A percentile compares a stretch with the other conserved stretches of the same genome.
phyloP scores from a whole-genome alignment of 1,140 invertebrate species.

The Heliconius congener region DNA sequence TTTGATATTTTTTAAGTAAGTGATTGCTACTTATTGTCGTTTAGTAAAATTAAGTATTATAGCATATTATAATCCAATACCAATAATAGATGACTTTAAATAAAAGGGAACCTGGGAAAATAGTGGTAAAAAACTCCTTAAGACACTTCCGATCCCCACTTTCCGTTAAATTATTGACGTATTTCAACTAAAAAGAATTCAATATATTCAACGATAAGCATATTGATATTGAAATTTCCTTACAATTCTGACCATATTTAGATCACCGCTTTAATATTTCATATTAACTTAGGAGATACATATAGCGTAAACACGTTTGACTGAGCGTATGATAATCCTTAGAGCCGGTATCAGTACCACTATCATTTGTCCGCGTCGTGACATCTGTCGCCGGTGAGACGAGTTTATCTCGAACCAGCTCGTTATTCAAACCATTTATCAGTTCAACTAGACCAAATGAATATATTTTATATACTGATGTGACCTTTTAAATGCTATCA shows the following conservation, averaged over 20 bases:
- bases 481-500: slow-evolving; percentile 5
- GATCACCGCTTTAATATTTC: slow-evolving; percentile 40
- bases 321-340: slow-evolving; percentile 49
- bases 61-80: no score
- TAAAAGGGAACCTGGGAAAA: no score
- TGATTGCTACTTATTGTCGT: neutral
- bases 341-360: slow-evolving; percentile 52
- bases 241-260: slow-evolving; percentile 33
- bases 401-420: slow-evolving; percentile 62
- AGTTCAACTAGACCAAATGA: slow-evolving; percentile 18
- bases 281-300: slow-evolving; percentile 43
- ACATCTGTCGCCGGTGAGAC: slow-evolving; percentile 63
- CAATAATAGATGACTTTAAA: no score
- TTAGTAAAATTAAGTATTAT: neutral
- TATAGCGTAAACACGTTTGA: slow-evolving; percentile 44
- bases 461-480: neutral
- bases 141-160: no score
- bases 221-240: slow-evolving; percentile 20
- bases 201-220: neutral
- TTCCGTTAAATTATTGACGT: no score
- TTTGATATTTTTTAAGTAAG: neutral
- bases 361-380: slow-evolving; percentile 69
- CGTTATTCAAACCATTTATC: slow-evolving; percentile 59
- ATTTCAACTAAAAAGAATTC: no score
- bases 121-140: no score